Evolutionary conservation across 2,113 vertebrate genomes (phyloP).

Genomic region (Himantopus leucocephalus): DNA sequence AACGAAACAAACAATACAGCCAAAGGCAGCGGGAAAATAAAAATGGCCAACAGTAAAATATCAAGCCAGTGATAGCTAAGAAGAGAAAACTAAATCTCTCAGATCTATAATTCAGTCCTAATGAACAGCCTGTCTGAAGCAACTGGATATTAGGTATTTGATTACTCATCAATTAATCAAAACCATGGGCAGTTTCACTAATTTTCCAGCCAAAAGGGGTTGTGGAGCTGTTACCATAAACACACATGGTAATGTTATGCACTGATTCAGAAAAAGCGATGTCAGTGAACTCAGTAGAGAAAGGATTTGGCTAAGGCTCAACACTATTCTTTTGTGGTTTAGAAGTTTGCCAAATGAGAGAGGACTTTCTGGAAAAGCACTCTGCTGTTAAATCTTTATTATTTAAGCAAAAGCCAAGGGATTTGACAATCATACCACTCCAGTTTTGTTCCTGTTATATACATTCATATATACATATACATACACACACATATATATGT

Average conservation of each 20-base stretch:
- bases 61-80: not conserved
- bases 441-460: not conserved
- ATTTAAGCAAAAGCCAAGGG: not conserved
- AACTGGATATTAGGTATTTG: not conserved
- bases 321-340: not conserved
- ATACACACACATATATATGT: too few relatives aligned
- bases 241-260: not conserved
- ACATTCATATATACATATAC: not conserved
- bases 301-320: not conserved
- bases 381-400: not conserved
- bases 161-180: constrained; percentile 22
- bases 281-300: not conserved
- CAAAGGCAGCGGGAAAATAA: not conserved
- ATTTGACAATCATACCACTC: not conserved
- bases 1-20: not conserved
- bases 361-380: not conserved
- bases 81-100: not conserved
- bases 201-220: not conserved
- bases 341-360: not conserved
- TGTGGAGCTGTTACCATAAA: not conserved
- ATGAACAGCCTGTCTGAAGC: not conserved
- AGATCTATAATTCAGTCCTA: not conserved
- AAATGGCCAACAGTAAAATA: not conserved
- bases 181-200: not conserved
- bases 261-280: not conserved